These are phyloP conservation scores for Microtus richardsoni DNA, from an alignment of 2,113 vertebrate species.

Conservation along the genomic window DNA sequence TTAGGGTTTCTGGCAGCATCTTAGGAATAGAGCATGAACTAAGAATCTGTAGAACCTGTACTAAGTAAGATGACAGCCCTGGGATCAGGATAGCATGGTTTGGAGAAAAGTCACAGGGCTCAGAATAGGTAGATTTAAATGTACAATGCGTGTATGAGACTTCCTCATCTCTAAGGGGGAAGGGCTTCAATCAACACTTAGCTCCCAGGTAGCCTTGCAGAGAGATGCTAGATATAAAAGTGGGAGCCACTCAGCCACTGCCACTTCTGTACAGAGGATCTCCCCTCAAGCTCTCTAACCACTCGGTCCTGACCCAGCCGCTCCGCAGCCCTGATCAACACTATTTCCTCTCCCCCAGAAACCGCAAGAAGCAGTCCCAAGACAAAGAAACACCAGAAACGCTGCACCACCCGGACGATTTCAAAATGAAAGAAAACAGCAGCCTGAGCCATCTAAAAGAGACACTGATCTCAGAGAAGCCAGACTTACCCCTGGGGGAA, in stretches of 20 bases:
- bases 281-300: not conserved
- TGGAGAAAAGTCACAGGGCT: not conserved
- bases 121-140: not conserved
- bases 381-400: constrained; percentile 64
- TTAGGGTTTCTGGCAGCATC: not conserved
- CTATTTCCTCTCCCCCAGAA: constrained; percentile 80
- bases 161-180: not conserved
- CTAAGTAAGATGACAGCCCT: not conserved
- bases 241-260: not conserved
- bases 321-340: not conserved
- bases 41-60: not conserved
- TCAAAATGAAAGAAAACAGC: constrained; percentile 65
- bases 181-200: not conserved
- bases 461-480: constrained; percentile 53
- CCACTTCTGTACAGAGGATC: not conserved
- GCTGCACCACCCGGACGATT: constrained; percentile 60
- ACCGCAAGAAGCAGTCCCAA: constrained; percentile 84
- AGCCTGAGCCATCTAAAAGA: fast-evolving
- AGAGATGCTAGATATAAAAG: fast-evolving
- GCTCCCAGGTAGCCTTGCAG: not conserved
- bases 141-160: not conserved
- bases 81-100: not conserved
- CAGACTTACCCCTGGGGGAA: constrained; percentile 79
- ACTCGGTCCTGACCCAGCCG: not conserved
- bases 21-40: no score